Evolutionary conservation across 2,113 vertebrate species (phyloP), one percentile per base, ranked within the genome.

Genomic region (Octodon degus): DNA sequence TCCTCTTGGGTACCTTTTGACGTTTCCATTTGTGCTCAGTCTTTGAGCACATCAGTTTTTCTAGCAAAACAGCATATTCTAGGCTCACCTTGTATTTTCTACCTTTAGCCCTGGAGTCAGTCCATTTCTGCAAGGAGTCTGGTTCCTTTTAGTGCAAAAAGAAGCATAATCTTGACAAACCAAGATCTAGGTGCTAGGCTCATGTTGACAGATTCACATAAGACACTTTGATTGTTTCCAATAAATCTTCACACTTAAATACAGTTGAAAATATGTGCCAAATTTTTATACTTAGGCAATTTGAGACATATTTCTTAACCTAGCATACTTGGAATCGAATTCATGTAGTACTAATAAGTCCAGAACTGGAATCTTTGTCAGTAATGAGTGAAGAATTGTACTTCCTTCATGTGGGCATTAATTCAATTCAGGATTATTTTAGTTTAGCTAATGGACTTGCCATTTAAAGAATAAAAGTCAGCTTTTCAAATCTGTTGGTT

Each of bases 341-440:
- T 86, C 17, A 3, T 13, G 40, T 80, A 79, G 40, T 58, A 7
- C 68, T 68, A 8, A 20, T 72, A 93, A 96, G n/a, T 68, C n/a
- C 20, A 25, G n/a, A 76, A 76, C 9, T 76, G 2, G 55, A 91
- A 80, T 17, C 40, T 90, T 50, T 77, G 58, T 76, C 74, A 72
- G 9, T 86, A 83, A 85, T 68, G 32, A 86, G 80, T 40, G 55
- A 92, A 27, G 86, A 80, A 83, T 94, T 90, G 11, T 4, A 12
- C 14, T 77, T 70, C 72, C 47, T n/a, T 94, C 40, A 0, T 16
- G 0, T 76, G 85, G 68, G 77, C 25, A 60, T 55, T 67, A 65
- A 43, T 93, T 91, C 77, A 80, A 20, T 58, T 72, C 81, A 72
- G 77, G 93, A 85, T 96, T 86, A 90, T 55, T 92, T 96, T 94